phyloP scores from a whole-genome alignment of 2,797 vertebrate genomes.

The Channallabes apus region DNA sequence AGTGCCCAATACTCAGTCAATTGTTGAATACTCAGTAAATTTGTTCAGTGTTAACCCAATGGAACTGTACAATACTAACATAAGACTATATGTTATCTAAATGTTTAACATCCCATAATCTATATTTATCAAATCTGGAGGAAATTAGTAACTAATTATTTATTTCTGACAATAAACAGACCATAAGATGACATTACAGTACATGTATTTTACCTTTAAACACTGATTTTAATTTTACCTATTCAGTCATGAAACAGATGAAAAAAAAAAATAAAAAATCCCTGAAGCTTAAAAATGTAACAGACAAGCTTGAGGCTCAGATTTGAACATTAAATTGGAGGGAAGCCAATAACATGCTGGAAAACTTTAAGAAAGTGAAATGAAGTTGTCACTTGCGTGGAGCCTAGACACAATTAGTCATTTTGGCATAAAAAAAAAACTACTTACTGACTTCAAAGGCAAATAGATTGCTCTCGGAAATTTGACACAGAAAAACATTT shows the following conservation, averaged over 20 bases:
- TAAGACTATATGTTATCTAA: neutral
- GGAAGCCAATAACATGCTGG: slow-evolving; percentile 40
- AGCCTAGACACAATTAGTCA: slow-evolving; percentile 55
- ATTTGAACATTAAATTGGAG: slow-evolving; percentile 26
- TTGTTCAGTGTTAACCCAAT: neutral
- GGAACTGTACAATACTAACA: neutral
- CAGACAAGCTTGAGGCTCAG: neutral
- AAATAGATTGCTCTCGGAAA: slow-evolving; percentile 62
- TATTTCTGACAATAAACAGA: neutral
- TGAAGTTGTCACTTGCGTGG: slow-evolving; percentile 9
- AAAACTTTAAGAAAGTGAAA: slow-evolving; percentile 36
- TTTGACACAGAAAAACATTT: slow-evolving; percentile 61
- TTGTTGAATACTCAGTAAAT: no score
- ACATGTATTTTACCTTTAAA: neutral
- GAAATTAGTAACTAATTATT: neutral
- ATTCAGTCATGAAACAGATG: neutral
- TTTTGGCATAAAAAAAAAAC: slow-evolving; percentile 63
- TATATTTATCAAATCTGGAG: neutral
- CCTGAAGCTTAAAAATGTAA: slow-evolving; percentile 18
- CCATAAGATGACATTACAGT: neutral
- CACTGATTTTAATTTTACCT: neutral
- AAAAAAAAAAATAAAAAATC: neutral
- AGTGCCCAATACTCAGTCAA: no score
- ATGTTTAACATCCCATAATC: neutral
- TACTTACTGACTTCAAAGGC: slow-evolving; percentile 70